A percentile compares a stretch with the other conserved stretches of the same genome.
These are phyloP conservation scores for Neomonachus schauinslandi DNA, from an alignment of 2,113 vertebrate species.

Conservation along the genomic window DNA sequence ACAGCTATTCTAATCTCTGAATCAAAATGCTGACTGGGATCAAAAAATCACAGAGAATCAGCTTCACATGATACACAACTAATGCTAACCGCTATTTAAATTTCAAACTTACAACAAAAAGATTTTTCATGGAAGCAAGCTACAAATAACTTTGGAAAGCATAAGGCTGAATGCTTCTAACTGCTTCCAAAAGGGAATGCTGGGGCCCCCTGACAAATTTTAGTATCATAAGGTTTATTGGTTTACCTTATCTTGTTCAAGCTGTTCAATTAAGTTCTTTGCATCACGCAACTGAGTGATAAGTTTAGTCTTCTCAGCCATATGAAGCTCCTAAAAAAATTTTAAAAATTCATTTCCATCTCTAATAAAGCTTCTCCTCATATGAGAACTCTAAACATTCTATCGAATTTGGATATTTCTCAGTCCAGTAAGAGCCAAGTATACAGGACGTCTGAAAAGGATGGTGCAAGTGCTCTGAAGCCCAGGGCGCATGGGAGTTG, in stretches of 20 bases:
- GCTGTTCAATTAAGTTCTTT: slow-evolving; percentile 97
- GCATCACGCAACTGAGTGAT: slow-evolving; percentile 97
- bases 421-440: neutral
- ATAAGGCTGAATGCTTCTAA: slow-evolving; percentile 31
- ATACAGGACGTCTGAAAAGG: neutral
- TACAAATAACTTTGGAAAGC: slow-evolving; percentile 49
- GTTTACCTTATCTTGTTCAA: slow-evolving; percentile 99
- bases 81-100: slow-evolving; percentile 41
- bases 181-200: slow-evolving; percentile 17
- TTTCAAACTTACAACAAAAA: slow-evolving; percentile 50
- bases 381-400: slow-evolving; percentile 61
- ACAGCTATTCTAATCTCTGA: slow-evolving; percentile 12
- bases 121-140: slow-evolving; percentile 60
- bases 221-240: slow-evolving; percentile 33
- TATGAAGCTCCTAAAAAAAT: slow-evolving; percentile 93
- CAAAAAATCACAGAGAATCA: slow-evolving; percentile 41
- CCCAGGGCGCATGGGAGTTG: neutral
- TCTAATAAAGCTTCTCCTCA: slow-evolving; percentile 66
- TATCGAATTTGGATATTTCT: slow-evolving; percentile 44
- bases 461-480: neutral
- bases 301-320: slow-evolving; percentile 96
- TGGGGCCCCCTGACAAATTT: slow-evolving; percentile 12
- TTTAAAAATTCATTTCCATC: slow-evolving; percentile 71
- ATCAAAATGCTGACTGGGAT: slow-evolving; percentile 42
- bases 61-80: slow-evolving; percentile 43